These are phyloP conservation scores for Calosoma granatense DNA, from an alignment of 1,140 invertebrate genomes.

Conservation along the genomic window DNA sequence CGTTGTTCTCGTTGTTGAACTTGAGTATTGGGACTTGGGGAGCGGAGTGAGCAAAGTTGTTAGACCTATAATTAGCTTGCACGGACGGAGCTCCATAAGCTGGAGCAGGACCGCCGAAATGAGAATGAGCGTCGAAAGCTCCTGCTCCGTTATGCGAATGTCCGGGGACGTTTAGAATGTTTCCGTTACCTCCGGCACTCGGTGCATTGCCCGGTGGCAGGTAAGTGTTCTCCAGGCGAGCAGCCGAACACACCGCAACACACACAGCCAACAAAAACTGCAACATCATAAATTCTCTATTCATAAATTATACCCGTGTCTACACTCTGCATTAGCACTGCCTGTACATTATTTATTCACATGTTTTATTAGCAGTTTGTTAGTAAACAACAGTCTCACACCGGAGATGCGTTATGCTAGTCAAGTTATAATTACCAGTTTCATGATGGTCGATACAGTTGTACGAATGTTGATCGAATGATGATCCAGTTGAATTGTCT, in stretches of 20 bases:
- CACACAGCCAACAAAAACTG: slow-evolving; percentile 8
- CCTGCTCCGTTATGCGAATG: slow-evolving; percentile 15
- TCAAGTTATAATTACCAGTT: not conserved
- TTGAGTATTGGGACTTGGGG: slow-evolving; percentile 19
- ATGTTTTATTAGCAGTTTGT: too few relatives aligned
- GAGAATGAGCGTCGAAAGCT: slow-evolving; percentile 13
- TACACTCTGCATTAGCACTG: too few relatives aligned
- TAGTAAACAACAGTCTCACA: too few relatives aligned
- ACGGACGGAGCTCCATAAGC: not conserved
- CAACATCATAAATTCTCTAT: too few relatives aligned
- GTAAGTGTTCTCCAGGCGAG: slow-evolving; percentile 48
- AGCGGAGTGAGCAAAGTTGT: slow-evolving; percentile 21
- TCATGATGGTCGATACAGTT: not conserved
- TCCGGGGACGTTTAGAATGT: slow-evolving; percentile 8
- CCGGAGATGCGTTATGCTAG: too few relatives aligned
- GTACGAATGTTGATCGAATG: not conserved
- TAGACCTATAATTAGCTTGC: slow-evolving; percentile 6
- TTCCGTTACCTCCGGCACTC: not conserved
- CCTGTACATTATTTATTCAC: too few relatives aligned
- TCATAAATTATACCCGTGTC: too few relatives aligned
- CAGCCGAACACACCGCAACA: slow-evolving; percentile 14
- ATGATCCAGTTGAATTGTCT: not conserved
- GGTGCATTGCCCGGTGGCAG: slow-evolving; percentile 39
- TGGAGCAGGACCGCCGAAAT: slow-evolving; percentile 1
- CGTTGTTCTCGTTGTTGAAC: slow-evolving; percentile 28